Evolutionary conservation across 2,888 invertebrate species (phyloP).

Genomic region (Tricholauxania praeusta): DNA sequence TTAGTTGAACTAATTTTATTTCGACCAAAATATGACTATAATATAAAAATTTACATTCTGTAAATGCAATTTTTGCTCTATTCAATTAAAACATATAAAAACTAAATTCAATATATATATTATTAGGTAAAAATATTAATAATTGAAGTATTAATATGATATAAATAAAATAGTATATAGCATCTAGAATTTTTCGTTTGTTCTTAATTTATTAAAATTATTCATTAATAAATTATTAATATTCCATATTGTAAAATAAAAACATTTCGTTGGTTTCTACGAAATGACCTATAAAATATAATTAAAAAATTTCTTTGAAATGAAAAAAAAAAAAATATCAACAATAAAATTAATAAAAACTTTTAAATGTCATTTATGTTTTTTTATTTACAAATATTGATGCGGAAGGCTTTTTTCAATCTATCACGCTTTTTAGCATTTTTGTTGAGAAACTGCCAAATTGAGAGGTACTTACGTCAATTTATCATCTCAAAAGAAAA

Average conservation of each 20-base stretch:
- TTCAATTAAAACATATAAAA: background rate
- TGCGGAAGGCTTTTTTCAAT: too few relatives aligned
- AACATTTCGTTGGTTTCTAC: slow-evolving; percentile 6
- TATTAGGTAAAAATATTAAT: slow-evolving; percentile 11
- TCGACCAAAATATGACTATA: background rate
- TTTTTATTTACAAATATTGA: background rate
- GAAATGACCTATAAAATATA: background rate
- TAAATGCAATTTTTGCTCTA: background rate
- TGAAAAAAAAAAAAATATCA: background rate
- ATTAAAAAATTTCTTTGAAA: slow-evolving; percentile 6
- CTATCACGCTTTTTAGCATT: too few relatives aligned
- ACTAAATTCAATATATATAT: background rate
- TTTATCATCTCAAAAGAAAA: too few relatives aligned
- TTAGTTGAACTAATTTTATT: slow-evolving; percentile 13
- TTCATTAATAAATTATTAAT: slow-evolving; percentile 18
- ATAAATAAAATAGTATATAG: slow-evolving; percentile 8
- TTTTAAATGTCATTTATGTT: slow-evolving; percentile 30
- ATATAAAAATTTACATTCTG: background rate
- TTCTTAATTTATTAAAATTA: slow-evolving; percentile 7
- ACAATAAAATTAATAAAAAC: slow-evolving; percentile 25
- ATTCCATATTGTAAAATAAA: slow-evolving; percentile 27
- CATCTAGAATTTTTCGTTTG: background rate
- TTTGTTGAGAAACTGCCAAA: too few relatives aligned
- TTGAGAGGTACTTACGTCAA: too few relatives aligned
- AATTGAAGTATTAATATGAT: slow-evolving; percentile 11